These are phyloP conservation scores for Orussus abietinus DNA, from an alignment of 1,140 invertebrate species.

Conservation along the genomic window DNA sequence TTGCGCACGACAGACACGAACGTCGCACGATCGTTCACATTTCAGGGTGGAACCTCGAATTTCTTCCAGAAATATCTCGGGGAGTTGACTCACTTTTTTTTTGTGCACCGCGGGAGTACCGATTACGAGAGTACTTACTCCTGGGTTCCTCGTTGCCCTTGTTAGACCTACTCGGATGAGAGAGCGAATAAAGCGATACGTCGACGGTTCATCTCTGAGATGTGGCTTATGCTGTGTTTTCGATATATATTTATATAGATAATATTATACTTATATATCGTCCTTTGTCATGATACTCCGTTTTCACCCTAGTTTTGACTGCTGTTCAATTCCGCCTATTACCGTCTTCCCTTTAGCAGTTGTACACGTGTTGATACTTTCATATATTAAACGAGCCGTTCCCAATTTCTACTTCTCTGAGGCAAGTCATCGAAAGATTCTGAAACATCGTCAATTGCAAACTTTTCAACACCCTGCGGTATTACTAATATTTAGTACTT, in stretches of 20 bases:
- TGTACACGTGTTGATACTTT: conserved; percentile 22
- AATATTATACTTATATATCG: conserved; percentile 21
- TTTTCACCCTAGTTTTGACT: conserved; percentile 26
- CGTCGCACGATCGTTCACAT: no score
- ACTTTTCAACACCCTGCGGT: no score
- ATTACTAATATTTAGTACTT: no score
- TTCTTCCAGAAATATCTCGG: no score
- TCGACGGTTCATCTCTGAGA: conserved; percentile 32
- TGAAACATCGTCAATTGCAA: no score
- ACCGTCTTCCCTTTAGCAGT: conserved; percentile 18
- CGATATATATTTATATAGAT: conserved; percentile 19
- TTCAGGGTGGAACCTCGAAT: no score
- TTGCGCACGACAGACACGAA: no score
- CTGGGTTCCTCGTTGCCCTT: conserved; percentile 33
- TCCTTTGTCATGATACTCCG: conserved; percentile 37
- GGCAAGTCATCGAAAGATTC: no score
- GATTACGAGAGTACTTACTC: no score
- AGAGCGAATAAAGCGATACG: no score
- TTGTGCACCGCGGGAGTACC: no score
- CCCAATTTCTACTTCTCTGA: conserved; percentile 3
- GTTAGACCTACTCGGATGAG: conserved; percentile 34
- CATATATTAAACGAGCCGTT: conserved; percentile 16
- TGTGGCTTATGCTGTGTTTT: conserved; percentile 51
- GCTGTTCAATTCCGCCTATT: conserved; percentile 15
- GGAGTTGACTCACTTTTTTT: no score